Base-by-base conservation (phyloP, 2,888 invertebrate genomes). In the Bellardia pandia region DNA sequence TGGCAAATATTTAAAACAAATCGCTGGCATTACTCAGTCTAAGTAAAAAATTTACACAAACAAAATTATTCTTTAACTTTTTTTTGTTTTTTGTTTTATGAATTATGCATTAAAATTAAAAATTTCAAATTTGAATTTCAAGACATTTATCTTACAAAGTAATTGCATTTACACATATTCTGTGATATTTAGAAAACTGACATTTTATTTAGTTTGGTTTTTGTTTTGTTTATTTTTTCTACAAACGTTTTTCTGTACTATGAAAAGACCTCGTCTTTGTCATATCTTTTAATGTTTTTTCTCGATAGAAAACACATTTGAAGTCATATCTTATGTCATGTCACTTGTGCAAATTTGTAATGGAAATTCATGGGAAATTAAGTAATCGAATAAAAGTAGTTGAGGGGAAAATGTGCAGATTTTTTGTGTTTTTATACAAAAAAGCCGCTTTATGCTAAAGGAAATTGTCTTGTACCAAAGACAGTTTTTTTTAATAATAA, bases 91-190 rank as follows among this genome's bases (percentile, higher is more conserved):
- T 7, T 9, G 7, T 8, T 5, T 37, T n/a, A 8, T 62, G 62
- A 1, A 56, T 16, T 62, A 8, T 62, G 62, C 40, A 40, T 37
- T 51, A 69, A 69, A 53, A 51, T 69, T 51, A 11, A 40, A 40
- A 16, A 51, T 51, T 51, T 69, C 7, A 33, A 51, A 33, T 69
- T 53, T 56, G 33, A 69, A 69, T 69, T 71, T 71, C 11, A 53
- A 37, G 11, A 53, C 37, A 71, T 71, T 71, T 71, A 71, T 53
- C 71, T 37, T 51, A 53, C 30, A 16, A 53, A 53, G 16, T 71
- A 71, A 71, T 71, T 53, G 37, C 53, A 33, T 40, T 53, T 40
- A 62, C 58, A 58, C 11, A 23, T 16, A 58, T 30, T 11, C 23
- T 58, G 58, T 11, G 16, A 2, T 60, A 14, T 33, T 33, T 11